Evolutionary conservation across 2,888 invertebrate species (phyloP).

Genomic region (Liopterus haemorrhoidalis): DNA sequence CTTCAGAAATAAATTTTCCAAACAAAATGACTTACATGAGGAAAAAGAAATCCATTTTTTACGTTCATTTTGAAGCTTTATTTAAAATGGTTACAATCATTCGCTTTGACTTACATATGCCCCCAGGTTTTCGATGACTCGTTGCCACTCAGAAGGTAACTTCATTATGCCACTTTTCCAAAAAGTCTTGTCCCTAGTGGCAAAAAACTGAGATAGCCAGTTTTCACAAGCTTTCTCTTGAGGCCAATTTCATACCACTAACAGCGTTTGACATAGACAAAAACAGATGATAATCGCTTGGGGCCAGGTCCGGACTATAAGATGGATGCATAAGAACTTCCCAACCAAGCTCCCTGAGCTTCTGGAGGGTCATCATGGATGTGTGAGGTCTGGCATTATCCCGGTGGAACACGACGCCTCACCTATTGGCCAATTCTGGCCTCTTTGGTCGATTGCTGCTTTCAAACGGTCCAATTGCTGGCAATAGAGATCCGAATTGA

Average conservation of each 20-base stretch:
- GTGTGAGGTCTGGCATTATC: too few species aligned
- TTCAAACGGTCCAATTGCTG: constrained; percentile 28
- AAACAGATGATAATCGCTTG: too few species aligned
- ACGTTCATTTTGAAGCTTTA: too few species aligned
- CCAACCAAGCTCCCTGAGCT: constrained; percentile 31
- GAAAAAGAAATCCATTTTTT: too few species aligned
- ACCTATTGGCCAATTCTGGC: constrained; percentile 13
- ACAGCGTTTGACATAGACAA: too few species aligned
- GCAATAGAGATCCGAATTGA: constrained; percentile 29
- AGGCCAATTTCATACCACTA: too few species aligned
- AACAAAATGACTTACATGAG: too few species aligned
- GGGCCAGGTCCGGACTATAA: constrained; percentile 33
- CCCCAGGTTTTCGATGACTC: constrained; percentile 25
- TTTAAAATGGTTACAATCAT: too few species aligned
- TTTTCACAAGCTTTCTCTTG: constrained; percentile 29
- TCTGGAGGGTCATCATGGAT: constrained; percentile 30
- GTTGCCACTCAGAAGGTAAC: constrained; percentile 27
- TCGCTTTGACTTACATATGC: too few species aligned
- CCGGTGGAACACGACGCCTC: constrained; percentile 22
- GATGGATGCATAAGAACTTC: constrained; percentile 32
- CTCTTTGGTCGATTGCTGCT: constrained; percentile 26
- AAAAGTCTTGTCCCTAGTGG: constrained; percentile 28
- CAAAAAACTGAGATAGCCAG: constrained; percentile 29
- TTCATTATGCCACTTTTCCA: constrained; percentile 26
- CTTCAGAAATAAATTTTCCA: too few species aligned